Base-by-base conservation (phyloP, 2,797 vertebrate species). In the Mormyrus proboscirostris region DNA sequence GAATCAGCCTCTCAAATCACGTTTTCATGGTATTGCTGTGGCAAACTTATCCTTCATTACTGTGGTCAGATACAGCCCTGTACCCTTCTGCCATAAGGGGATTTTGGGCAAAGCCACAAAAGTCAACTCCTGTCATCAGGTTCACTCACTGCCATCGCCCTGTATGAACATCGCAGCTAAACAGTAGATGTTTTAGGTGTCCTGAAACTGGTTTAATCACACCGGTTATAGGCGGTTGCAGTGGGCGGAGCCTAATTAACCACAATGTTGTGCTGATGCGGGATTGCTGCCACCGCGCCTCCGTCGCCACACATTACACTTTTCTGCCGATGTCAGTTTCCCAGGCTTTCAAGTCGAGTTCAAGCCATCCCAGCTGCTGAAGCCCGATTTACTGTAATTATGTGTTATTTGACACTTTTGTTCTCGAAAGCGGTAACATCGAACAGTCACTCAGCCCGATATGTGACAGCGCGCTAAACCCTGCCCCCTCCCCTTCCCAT, bases 341-440 rank as follows among this genome's bases (percentile, higher is more conserved):
- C 38, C 73, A 79, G 73, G 38, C 73, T 79, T 79, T 44, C 38
- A 79, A 79, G 73, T 44, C 2, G 73, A 44, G 33, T 79, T 79
- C 38, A 79, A 79, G 73, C 33, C 73, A 29, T 79, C 38, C 16
- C 73, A 44, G 14, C 73, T 44, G 14, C 73, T 19, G 73, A 44
- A 44, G 73, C 33, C 38, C 25, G 73, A 44, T 79, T 79, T 79
- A 8, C 73, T 79, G 16, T 79, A 79, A 79, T 79, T 79, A 79
- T 79, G 73, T n/a, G 73, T 44, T 79, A 79, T 9, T 79, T 79
- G 73, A 79, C 73, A 79, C 73, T 79, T 79, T 79, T 79, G 38
- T 79, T 79, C 73, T 79, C 73, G 38, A 44, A 79, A 79, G 73
- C 73, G 33, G 38, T 16, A 44, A 79, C 73, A 44, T 44, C 16